Evolutionary conservation across 37 sponge, comb jelly and placozoan species (phyloP).

Genomic region (Geodia barretti): DNA sequence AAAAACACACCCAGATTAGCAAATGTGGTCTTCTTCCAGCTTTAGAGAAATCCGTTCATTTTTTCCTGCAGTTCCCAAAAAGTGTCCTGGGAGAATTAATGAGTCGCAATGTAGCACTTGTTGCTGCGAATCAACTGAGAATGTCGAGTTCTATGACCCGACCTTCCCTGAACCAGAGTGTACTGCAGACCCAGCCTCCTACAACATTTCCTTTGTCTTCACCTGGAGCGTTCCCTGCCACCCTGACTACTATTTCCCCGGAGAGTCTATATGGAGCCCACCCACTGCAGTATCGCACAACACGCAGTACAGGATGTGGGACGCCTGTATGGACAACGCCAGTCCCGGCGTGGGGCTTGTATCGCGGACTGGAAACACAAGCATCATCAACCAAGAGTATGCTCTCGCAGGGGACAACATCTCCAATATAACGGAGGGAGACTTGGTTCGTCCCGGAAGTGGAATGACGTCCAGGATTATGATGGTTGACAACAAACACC

Average conservation of each 20-base stretch:
- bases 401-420: conserved; percentile 9
- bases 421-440: conserved; percentile 1
- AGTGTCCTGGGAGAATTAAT: neutral
- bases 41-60: neutral
- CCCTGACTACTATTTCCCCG: conserved; percentile 26
- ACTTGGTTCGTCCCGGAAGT: conserved; percentile 5
- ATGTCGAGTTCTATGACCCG: conserved; percentile 31
- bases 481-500: conserved; percentile 13
- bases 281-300: conserved; percentile 56
- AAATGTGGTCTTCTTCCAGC: too few relatives aligned
- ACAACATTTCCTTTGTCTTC: conserved; percentile 21
- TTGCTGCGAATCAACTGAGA: conserved; percentile 1
- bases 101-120: neutral
- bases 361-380: conserved; percentile 22
- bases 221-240: conserved; percentile 35
- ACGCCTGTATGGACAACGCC: conserved; percentile 45
- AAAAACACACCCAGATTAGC: too few relatives aligned
- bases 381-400: conserved; percentile 19
- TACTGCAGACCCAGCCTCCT: conserved; percentile 1
- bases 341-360: conserved; percentile 32
- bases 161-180: neutral
- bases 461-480: neutral
- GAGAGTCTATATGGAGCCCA: conserved; percentile 45
- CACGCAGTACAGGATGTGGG: conserved; percentile 45
- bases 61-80: neutral